Evolutionary conservation across 2,797 vertebrate genomes (phyloP).

Genomic region (Hybognathus amarus): DNA sequence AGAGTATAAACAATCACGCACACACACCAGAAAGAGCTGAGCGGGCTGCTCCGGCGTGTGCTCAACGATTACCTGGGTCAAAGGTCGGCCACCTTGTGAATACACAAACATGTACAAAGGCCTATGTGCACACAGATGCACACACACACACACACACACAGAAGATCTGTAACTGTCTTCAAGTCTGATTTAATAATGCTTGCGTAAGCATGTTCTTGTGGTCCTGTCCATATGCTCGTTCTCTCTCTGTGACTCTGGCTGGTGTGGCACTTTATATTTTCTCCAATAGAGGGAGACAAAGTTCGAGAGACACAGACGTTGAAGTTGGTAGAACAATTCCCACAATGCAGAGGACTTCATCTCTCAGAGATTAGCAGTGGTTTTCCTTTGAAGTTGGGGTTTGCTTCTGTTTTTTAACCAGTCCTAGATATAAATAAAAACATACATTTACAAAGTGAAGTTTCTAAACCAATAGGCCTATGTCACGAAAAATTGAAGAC

Average conservation of each 20-base stretch:
- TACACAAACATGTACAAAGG: conserved; percentile 54
- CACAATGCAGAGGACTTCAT: conserved; percentile 52
- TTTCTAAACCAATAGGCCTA: not conserved
- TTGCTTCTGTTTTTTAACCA: conserved; percentile 46
- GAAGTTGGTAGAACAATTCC: conserved; percentile 52
- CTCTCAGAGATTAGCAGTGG: conserved; percentile 40
- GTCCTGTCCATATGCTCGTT: conserved; percentile 25
- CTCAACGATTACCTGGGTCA: conserved; percentile 56
- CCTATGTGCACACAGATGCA: conserved; percentile 26
- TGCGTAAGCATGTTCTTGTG: conserved; percentile 27
- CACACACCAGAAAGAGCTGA: conserved; percentile 40
- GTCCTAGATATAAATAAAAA: conserved; percentile 36
- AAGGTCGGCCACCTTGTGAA: conserved; percentile 51
- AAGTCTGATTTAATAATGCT: conserved; percentile 43
- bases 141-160: conserved; percentile 39
- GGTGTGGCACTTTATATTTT: conserved; percentile 49
- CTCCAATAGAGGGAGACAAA: conserved; percentile 61
- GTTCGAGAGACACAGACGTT: conserved; percentile 50
- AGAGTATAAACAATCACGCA: conserved; percentile 48
- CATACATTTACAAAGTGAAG: not conserved
- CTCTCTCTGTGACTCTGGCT: conserved; percentile 41
- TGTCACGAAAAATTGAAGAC: too few relatives aligned
- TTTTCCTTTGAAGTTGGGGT: conserved; percentile 28
- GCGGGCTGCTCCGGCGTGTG: conserved; percentile 36
- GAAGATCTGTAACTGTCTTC: conserved; percentile 40